Conservation (phyloP, 2,113 vertebrate genomes). For the Piaya cayana region DNA sequence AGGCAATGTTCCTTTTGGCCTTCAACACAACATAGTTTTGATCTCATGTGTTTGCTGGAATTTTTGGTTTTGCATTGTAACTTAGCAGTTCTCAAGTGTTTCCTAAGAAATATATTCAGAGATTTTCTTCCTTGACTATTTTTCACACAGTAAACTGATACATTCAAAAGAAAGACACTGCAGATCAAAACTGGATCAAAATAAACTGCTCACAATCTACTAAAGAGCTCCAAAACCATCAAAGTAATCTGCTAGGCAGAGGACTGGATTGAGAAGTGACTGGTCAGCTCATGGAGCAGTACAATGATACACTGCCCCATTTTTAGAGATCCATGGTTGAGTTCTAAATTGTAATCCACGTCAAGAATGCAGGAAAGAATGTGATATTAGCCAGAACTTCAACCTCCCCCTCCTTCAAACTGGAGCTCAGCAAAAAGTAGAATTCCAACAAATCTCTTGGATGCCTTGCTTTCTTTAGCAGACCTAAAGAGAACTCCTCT, state of each 20-base stretch:
- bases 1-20: background rate
- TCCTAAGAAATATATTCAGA: background rate
- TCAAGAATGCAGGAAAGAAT: slow-evolving; percentile 50
- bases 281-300: background rate
- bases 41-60: background rate
- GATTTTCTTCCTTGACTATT: background rate
- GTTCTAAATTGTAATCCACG: background rate
- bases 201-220: background rate
- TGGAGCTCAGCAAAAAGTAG: background rate
- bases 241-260: background rate
- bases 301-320: background rate
- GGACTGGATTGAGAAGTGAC: background rate
- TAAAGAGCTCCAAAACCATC: background rate
- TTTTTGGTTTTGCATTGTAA: background rate
- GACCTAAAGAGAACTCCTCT: background rate
- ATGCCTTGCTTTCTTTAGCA: background rate
- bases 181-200: background rate
- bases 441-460: background rate
- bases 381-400: slow-evolving; percentile 50
- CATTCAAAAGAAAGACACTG: background rate
- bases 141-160: background rate
- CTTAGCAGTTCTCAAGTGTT: background rate
- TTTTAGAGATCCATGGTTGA: background rate
- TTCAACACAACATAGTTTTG: background rate
- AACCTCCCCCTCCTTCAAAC: slow-evolving; percentile 14